A percentile compares a stretch with the other conserved stretches of the same genome.
Evolutionary conservation across 2,888 invertebrate species (phyloP).

Genomic region (Cinara cedri): DNA sequence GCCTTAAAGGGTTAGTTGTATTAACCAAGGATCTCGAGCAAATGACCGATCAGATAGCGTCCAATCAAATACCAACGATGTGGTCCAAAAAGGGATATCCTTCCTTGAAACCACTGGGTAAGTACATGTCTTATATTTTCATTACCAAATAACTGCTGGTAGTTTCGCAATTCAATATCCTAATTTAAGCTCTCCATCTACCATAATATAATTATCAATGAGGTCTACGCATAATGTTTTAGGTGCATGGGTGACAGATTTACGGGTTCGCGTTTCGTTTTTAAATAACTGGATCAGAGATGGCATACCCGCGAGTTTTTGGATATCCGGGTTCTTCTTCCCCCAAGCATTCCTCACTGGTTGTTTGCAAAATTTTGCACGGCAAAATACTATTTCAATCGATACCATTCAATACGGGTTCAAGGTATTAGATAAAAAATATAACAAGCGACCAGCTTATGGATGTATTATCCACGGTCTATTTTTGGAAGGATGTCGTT

Average conservation of each 20-base stretch:
- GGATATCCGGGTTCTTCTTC: slow-evolving; percentile 86
- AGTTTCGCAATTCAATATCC: too few species aligned
- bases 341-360: slow-evolving; percentile 86
- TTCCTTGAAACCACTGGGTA: slow-evolving; percentile 63
- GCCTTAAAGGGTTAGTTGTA: slow-evolving; percentile 77
- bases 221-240: too few species aligned
- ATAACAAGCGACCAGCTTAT: slow-evolving; percentile 64
- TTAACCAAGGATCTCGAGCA: slow-evolving; percentile 78
- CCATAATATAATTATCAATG: too few species aligned
- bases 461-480: slow-evolving; percentile 73
- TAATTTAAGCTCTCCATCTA: too few species aligned
- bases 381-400: slow-evolving; percentile 77
- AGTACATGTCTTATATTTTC: too few species aligned
- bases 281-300: slow-evolving; percentile 71
- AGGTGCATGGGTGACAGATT: slow-evolving; percentile 64
- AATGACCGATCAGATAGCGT: slow-evolving; percentile 71
- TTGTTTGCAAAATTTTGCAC: slow-evolving; percentile 80
- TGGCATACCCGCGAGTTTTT: slow-evolving; percentile 76
- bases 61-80: slow-evolving; percentile 73
- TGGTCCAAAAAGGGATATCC: slow-evolving; percentile 76
- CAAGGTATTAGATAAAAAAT: neutral
- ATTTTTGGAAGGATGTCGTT: slow-evolving; percentile 79
- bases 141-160: too few species aligned
- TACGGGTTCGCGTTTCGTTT: slow-evolving; percentile 63
- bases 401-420: slow-evolving; percentile 63